A percentile compares a stretch with the other conserved stretches of the same genome.
Conservation (phyloP, 2,888 invertebrate genomes). For the Ichneumoninae sp. region DNA sequence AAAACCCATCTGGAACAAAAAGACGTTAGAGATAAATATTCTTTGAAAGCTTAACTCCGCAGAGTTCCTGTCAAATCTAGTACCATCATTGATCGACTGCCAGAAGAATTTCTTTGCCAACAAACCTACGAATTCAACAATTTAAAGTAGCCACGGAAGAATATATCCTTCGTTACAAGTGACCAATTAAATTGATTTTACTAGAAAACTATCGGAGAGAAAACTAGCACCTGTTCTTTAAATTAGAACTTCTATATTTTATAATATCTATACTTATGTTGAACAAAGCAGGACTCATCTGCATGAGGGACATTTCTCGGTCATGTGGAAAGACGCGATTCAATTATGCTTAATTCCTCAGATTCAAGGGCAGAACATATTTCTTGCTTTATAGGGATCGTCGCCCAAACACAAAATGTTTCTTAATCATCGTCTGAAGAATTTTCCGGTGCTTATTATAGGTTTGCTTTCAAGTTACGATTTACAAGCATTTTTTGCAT, state of each 20-base stretch:
- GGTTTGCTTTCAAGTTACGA: constrained; percentile 84
- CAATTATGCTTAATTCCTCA: constrained; percentile 93
- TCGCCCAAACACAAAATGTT: constrained; percentile 88
- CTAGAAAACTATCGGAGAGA: too few relatives aligned
- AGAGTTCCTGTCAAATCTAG: too few relatives aligned
- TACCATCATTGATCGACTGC: too few relatives aligned
- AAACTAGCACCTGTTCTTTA: too few relatives aligned
- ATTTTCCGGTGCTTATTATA: constrained; percentile 89
- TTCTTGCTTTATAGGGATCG: constrained; percentile 85
- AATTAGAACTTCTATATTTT: too few relatives aligned
- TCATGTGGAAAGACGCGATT: constrained; percentile 96
- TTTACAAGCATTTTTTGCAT: not conserved
- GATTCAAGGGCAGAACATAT: constrained; percentile 90
- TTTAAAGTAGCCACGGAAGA: too few relatives aligned
- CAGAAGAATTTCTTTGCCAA: too few relatives aligned
- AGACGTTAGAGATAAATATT: constrained; percentile 14
- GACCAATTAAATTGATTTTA: too few relatives aligned
- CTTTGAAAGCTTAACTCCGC: too few relatives aligned
- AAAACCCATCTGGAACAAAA: constrained; percentile 86
- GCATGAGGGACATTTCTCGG: constrained; percentile 92
- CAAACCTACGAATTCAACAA: too few relatives aligned
- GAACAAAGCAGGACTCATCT: constrained; percentile 88
- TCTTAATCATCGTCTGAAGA: constrained; percentile 81
- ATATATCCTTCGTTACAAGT: too few relatives aligned
- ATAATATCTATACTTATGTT: constrained; percentile 79